Percentiles rank a stretch among this genome's conserved stretches.
Evolutionary conservation across 2,797 vertebrate species (phyloP).

Genomic region (Eospalax fontanierii): DNA sequence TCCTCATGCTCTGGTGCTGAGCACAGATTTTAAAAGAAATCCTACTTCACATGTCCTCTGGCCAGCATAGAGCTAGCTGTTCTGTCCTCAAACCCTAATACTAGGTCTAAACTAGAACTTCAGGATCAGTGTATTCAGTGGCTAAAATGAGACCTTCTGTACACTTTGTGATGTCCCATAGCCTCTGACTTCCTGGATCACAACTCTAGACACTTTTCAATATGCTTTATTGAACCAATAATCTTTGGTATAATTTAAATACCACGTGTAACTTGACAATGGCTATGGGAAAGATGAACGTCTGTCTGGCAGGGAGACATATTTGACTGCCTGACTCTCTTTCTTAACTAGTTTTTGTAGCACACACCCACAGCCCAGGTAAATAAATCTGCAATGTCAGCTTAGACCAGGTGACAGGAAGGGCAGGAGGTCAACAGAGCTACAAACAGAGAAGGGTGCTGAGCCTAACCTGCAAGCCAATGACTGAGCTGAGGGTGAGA

Average conservation of each 20-base stretch:
- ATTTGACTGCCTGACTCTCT: not conserved
- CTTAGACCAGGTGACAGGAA: not conserved
- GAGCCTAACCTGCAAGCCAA: not conserved
- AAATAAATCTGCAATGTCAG: not conserved
- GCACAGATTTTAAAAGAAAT: conserved; percentile 32
- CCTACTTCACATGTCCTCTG: not conserved
- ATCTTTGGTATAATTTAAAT: not conserved
- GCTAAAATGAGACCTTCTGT: not conserved
- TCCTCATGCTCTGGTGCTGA: not conserved
- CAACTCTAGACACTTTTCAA: not conserved
- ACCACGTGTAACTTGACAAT: not conserved
- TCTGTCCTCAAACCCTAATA: not conserved
- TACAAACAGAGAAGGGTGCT: conserved; percentile 16
- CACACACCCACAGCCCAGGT: not conserved
- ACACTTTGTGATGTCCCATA: not conserved
- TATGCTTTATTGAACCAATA: not conserved
- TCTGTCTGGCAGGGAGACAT: not conserved
- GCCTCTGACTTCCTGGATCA: not conserved
- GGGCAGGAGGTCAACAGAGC: not conserved
- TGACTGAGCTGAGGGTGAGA: conserved; percentile 34
- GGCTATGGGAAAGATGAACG: not conserved
- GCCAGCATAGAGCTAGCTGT: not conserved
- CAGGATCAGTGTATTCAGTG: not conserved
- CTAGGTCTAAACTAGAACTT: not conserved
- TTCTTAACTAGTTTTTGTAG: not conserved